phyloP scores from a whole-genome alignment of 1,140 invertebrate genomes.

The Tribolium castaneum region DNA sequence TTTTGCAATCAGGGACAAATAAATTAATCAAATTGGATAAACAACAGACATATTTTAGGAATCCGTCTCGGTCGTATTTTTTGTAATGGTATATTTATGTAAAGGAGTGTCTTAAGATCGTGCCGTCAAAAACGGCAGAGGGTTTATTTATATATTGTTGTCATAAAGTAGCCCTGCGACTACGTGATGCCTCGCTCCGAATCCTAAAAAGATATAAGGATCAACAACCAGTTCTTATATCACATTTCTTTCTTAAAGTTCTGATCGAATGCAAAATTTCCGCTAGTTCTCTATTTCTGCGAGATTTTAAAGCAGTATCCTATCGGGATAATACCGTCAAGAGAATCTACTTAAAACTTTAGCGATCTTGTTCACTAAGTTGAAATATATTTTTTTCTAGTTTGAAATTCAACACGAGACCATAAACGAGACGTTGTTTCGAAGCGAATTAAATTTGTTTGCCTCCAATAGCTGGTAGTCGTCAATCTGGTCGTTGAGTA shows the following conservation, averaged over 20 bases:
- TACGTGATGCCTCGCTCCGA: constrained; percentile 8
- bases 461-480: constrained; percentile 2
- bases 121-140: constrained; percentile 13
- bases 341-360: constrained; percentile 25
- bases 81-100: constrained; percentile 24
- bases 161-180: constrained; percentile 1
- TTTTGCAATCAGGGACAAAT: too few relatives aligned
- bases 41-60: not conserved
- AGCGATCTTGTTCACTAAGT: constrained; percentile 8
- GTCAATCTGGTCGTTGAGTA: constrained; percentile 6
- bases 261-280: constrained; percentile 5
- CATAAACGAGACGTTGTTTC: constrained; percentile 8
- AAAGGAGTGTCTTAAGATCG: constrained; percentile 1
- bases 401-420: not conserved
- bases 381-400: constrained; percentile 18
- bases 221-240: constrained; percentile 1
- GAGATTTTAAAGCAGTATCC: constrained; percentile 14
- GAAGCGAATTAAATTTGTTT: constrained; percentile 32
- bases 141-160: constrained; percentile 27
- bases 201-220: constrained; percentile 1
- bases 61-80: not conserved
- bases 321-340: not conserved
- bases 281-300: not conserved
- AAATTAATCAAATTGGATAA: not conserved
- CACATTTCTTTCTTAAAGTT: not conserved